A percentile compares a stretch with the other conserved stretches of the same genome.
phyloP scores from a whole-genome alignment of 2,797 vertebrate genomes.

The Tragelaphus oryx region DNA sequence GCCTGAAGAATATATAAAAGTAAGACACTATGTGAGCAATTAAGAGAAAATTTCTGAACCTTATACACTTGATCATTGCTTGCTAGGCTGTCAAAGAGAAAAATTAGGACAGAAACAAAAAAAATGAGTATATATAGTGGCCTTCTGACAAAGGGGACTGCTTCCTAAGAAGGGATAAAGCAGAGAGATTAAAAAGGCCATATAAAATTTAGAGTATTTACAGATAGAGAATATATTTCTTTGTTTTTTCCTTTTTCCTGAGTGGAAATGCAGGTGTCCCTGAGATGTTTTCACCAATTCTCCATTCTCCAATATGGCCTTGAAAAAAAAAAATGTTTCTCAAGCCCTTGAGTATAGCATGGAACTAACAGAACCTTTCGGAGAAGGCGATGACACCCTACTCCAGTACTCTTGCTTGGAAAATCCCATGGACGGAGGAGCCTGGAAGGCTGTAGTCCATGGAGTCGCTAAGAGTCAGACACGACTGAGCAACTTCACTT shows the following conservation, averaged over 20 bases:
- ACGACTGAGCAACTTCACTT: too few relatives aligned
- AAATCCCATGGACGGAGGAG: too few relatives aligned
- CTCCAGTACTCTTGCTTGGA: too few relatives aligned
- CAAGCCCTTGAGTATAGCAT: too few relatives aligned
- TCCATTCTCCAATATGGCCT: not conserved
- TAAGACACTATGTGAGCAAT: not conserved
- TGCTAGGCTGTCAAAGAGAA: not conserved
- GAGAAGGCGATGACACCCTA: too few relatives aligned
- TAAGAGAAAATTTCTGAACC: not conserved
- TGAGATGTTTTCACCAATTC: not conserved
- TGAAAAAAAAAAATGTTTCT: not conserved
- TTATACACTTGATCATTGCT: not conserved
- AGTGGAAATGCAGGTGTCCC: not conserved
- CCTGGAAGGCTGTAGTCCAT: too few relatives aligned
- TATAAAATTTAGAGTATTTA: not conserved
- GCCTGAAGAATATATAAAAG: not conserved
- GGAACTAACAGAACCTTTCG: too few relatives aligned
- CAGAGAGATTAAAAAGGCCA: not conserved
- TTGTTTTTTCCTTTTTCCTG: not conserved
- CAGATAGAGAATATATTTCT: not conserved
- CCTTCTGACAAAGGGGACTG: rapidly evolving
- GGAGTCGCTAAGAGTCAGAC: too few relatives aligned
- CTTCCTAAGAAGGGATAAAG: not conserved
- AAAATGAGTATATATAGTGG: not conserved
- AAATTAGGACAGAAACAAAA: not conserved